phyloP scores from a whole-genome alignment of 2,888 invertebrate species.

The Drepana falcataria region DNA sequence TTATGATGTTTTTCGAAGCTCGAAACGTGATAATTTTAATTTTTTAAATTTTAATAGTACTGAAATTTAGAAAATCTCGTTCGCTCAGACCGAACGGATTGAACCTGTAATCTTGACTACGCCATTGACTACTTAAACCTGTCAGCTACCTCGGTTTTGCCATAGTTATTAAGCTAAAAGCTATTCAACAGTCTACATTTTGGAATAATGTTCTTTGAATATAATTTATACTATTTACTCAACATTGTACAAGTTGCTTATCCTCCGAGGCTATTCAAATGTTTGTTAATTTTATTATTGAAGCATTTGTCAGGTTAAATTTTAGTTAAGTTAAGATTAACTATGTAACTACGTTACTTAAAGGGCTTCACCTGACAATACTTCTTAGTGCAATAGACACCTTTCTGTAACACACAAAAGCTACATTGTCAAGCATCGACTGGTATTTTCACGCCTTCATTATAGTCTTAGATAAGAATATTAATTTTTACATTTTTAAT shows the following conservation, averaged over 20 bases:
- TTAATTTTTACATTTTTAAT: no score
- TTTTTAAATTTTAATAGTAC: no score
- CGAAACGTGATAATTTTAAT: no score
- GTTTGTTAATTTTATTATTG: slow-evolving; percentile 43
- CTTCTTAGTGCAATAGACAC: neutral
- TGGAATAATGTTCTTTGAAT: slow-evolving; percentile 18
- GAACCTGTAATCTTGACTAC: no score
- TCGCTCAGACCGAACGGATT: no score
- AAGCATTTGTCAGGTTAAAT: slow-evolving; percentile 34
- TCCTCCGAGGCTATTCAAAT: slow-evolving; percentile 26
- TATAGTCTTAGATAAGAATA: no score
- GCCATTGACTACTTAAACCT: no score
- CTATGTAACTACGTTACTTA: neutral
- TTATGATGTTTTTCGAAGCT: no score
- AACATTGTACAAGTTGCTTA: slow-evolving; percentile 17
- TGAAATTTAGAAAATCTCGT: no score
- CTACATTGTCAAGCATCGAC: neutral
- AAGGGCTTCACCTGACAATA: neutral
- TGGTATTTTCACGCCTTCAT: no score
- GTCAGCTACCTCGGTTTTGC: slow-evolving; percentile 10
- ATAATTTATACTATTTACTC: slow-evolving; percentile 41
- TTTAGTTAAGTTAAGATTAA: slow-evolving; percentile 21
- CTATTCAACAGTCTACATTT: slow-evolving; percentile 27
- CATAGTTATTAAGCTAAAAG: slow-evolving; percentile 20
- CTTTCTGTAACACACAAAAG: neutral